Evolutionary conservation across 2,113 vertebrate genomes (phyloP).

Genomic region (Acrocephalus arundinaceus): DNA sequence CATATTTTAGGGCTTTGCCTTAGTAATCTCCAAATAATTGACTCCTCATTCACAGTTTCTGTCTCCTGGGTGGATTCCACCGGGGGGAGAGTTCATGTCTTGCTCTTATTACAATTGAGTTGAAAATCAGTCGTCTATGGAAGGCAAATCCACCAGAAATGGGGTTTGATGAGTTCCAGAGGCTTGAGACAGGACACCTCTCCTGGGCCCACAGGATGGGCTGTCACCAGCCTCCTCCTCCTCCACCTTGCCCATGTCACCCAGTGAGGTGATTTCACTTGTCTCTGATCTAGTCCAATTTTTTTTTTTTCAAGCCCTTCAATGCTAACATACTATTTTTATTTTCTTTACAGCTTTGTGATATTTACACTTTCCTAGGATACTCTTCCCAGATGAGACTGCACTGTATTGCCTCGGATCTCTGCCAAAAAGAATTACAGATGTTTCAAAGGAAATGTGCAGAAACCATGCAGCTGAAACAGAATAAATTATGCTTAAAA

Average conservation of each 20-base stretch:
- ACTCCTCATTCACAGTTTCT: not conserved
- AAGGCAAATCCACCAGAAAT: not conserved
- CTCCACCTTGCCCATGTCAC: not conserved
- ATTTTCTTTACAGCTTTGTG: not conserved
- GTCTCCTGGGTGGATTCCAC: not conserved
- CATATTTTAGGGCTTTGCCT: not conserved
- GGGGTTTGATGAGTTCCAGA: not conserved
- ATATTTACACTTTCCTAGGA: slow-evolving; percentile 15
- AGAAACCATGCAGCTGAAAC: not conserved
- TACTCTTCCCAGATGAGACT: not conserved
- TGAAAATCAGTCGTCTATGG: not conserved
- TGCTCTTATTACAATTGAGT: not conserved
- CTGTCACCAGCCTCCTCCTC: not conserved
- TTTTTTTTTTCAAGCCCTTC: not conserved
- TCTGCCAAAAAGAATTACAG: slow-evolving; percentile 28
- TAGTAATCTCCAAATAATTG: not conserved
- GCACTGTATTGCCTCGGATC: not conserved
- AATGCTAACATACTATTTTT: not conserved
- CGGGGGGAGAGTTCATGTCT: not conserved
- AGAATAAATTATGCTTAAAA: slow-evolving; percentile 50
- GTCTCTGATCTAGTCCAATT: not conserved
- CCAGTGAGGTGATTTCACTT: not conserved
- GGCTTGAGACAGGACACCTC: not conserved
- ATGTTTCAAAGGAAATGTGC: slow-evolving; percentile 29
- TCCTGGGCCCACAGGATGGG: not conserved